Evolutionary conservation across 2,888 invertebrate genomes (phyloP), one percentile per base, ranked within the genome.

Genomic region (Clitarchus hookeri): DNA sequence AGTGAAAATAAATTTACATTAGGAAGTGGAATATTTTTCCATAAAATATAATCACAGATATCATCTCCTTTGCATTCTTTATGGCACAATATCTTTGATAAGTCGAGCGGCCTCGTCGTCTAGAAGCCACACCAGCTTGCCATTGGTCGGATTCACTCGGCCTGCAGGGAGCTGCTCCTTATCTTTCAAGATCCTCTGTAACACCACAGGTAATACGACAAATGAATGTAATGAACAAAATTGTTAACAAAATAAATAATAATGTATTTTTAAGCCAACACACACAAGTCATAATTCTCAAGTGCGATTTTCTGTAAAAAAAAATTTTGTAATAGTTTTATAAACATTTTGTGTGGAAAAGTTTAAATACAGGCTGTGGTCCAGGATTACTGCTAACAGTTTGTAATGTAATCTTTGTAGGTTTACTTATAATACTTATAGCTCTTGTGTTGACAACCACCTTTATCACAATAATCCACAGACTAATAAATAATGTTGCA

Each of bases 101-200:
- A 86, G 86, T 36, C 83, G 82, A 48, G 86, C 88, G 84, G 88
- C 88, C 80, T 86, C 86, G 13, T 77, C 86, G 84, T 88, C 88
- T 44, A 88, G 80, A 19, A 93, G 90, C 94, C 94, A 94, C 89
- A 94, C 93, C 0, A 97, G 91, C 85, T 94, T 92, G 25, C 97
- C 97, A 87, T 93, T 91, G 9, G 91, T 92, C 0, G 97, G 97
- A 87, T 94, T 93, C 23, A 98, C 97, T 90, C 94, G 92, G 0
- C 94, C 94, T 0, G 97, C 96, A 12, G 98, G 98, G 36, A 98
- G 92, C 85, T 94, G 93, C 90, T 97, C 97, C 86, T 94, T 94
- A 87, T 96, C 95, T 88, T 94, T 94, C 87, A 98, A 92, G 87
- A 98, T 95, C 89, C 95, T 94, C 97, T 98, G 92, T 1, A 94